Conservation (phyloP, 2,888 invertebrate species). For the Drosophila eohydei region DNA sequence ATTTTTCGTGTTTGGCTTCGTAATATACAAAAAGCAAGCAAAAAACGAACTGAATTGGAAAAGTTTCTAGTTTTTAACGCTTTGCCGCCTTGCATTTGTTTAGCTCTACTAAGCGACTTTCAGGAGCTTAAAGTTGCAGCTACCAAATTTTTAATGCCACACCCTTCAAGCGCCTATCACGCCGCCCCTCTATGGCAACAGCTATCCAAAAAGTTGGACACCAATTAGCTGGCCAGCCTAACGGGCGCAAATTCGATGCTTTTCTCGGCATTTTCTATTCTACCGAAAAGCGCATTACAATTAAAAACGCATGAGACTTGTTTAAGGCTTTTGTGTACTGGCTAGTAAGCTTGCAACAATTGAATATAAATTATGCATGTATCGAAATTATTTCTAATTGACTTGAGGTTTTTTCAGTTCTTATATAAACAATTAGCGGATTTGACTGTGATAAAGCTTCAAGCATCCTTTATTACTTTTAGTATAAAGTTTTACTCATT, state of each 20-base stretch:
- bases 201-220: slow-evolving; percentile 49
- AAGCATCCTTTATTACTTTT: too few relatives aligned
- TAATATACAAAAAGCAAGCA: slow-evolving; percentile 36
- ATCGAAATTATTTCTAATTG: background rate
- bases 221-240: slow-evolving; percentile 58
- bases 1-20: slow-evolving; percentile 64
- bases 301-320: slow-evolving; percentile 49
- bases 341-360: background rate
- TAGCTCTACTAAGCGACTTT: slow-evolving; percentile 55
- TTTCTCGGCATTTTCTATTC: slow-evolving; percentile 9
- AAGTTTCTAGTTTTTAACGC: slow-evolving; percentile 77
- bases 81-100: slow-evolving; percentile 74
- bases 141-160: slow-evolving; percentile 18
- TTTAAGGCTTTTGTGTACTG: slow-evolving; percentile 15
- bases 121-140: slow-evolving; percentile 57
- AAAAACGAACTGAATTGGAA: slow-evolving; percentile 64
- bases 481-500: too few relatives aligned
- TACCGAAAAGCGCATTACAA: slow-evolving; percentile 41
- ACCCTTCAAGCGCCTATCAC: background rate
- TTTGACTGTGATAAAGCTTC: too few relatives aligned
- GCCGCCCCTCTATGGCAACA: background rate
- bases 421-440: background rate
- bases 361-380: background rate
- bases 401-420: background rate
- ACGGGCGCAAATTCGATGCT: slow-evolving; percentile 28